Evolutionary conservation across 2,888 invertebrate genomes (phyloP), one percentile per base, ranked within the genome.

Genomic region (Agrochola lota): DNA sequence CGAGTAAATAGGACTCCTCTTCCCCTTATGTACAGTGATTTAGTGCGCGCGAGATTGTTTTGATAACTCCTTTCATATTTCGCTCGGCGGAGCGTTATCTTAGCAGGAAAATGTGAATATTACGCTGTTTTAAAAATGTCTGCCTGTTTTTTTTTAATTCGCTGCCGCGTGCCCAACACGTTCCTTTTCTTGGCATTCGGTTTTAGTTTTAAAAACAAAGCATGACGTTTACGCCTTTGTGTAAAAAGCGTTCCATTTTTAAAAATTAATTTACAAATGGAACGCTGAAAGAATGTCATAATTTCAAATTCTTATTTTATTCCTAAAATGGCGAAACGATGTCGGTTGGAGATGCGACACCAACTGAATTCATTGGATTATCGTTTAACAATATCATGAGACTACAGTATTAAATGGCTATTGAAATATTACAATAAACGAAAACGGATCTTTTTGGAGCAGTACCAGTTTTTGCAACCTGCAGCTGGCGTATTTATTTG

Each of bases 31-130:
- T 96, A 94, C 95, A 87, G 93, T 96, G 96, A 96, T 96, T 96
- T 96, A 96, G 96, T 96, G 95, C 95, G 92, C 95, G 92, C 91
- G 95, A 96, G 96, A 96, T 96, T 94, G 95, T 95, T 95, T 93
- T 95, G 96, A 96, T 96, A 96, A 96, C 93, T 96, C 94, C 94
- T 95, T 95, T 96, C 95, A 96, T 95, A 95, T 96, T 96, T 95
- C 92, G 95, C 94, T 94, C 94, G 92, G 91, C 93, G 85, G 89
- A 94, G 94, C 94, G 95, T 95, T 96, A 96, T 96, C 96, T 96
- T 95, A 93, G 93, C 90, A 95, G 95, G 95, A 95, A 89, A 95
- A 94, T 94, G 94, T 91, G 93, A 93, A 93, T 93, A 94, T 93
- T 93, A 92, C 90, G 89, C 74, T 87, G 78, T 94, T 94, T 94